Evolutionary conservation across 2,113 vertebrate genomes (phyloP), one percentile per base, ranked within the genome.

Genomic region (Chiloscyllium plagiosum): DNA sequence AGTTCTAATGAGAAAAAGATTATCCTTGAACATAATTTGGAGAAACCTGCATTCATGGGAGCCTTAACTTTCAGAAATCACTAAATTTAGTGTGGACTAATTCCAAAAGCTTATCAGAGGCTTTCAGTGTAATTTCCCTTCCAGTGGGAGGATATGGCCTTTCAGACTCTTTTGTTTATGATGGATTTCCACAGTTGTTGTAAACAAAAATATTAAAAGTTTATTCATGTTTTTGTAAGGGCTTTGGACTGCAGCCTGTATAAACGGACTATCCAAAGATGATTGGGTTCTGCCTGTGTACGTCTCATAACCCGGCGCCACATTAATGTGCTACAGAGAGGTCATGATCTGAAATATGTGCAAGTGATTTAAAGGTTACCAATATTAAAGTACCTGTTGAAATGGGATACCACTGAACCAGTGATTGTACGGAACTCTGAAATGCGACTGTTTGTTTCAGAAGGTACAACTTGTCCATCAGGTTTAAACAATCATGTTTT

Each of bases 21-120:
- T 72, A 26, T 52, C 19, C 8, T 22, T 72, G 66, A 29, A 95
- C 24, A 37, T 52, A 95, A 12, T 95, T 93, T 72, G 68, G 26
- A 95, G 42, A 50, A 42, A 72, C 33, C 26, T 95, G 22, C n/a
- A 70, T 72, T 76, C 47, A 33, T 4, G 26, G 15, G 42, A 95
- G n/a, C 66, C 66, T 42, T 20, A 69, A 92, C 22, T 95, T 95
- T 50, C 52, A 72, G 69, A 76, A 95, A 95, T 20, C 26, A 52
- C 69, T 70, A 95, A 95, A 95, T 72, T 95, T 95, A 95, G 94
- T 26, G 94, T 95, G 94, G 94, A 95, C 94, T 72, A 95, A 95
- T 95, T 95, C 69, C 68, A 95, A 72, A 76, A 24, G 68, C 94
- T 95, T 95, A 76, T 95, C 94, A 26, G 93, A 72, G 69, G 52